Evolutionary conservation across 2,797 vertebrate species (phyloP), one percentile per base, ranked within the genome.

Genomic region (Anniella stebbinsi): DNA sequence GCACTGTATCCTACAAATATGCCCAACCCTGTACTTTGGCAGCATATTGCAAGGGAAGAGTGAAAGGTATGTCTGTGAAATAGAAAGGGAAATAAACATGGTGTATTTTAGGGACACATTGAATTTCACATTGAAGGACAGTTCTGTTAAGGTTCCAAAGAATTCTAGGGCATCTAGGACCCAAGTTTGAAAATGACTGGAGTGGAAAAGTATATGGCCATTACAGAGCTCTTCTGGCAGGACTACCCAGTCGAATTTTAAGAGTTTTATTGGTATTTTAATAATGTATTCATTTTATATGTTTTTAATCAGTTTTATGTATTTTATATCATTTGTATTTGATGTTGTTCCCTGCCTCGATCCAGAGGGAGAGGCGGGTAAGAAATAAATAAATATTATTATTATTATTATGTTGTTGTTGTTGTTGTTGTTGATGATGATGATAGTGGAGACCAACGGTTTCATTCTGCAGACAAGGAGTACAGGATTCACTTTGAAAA

Each of bases 161-260:
- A 57, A 75, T 51, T 0, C 0, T 21, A 84, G 23, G 15, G 8
- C 48, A 45, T 23, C 66, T 17, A 28, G 57, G 33, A 57, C 33
- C 11, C 63, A n/a, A 15, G 48, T 38, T 5, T 38, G 9, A 54
- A 81, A 60, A 88, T 33, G 5, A 41, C 33, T 28, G 17, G 12
- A 8, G 45, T 6, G 4, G 51, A 45, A 13, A 63, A 48, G 54
- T 15, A 80, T 2, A 84, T 33, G 89, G 18, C 67, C 41, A 38
- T 63, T 93, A 28, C 80, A 80, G 0, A 82, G 0, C 0, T 36
- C 33, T 41, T n/a, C n/a, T n/a, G n/a, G n/a, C n/a, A n/a, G n/a
- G n/a, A n/a, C n/a, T n/a, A n/a, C n/a, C n/a, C n/a, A n/a, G n/a
- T n/a, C n/a, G n/a, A n/a, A n/a, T n/a, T n/a, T n/a, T n/a, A n/a